Evolutionary conservation across 2,888 invertebrate species (phyloP), one percentile per base, ranked within the genome.

Genomic region (Marronus borbonicus): DNA sequence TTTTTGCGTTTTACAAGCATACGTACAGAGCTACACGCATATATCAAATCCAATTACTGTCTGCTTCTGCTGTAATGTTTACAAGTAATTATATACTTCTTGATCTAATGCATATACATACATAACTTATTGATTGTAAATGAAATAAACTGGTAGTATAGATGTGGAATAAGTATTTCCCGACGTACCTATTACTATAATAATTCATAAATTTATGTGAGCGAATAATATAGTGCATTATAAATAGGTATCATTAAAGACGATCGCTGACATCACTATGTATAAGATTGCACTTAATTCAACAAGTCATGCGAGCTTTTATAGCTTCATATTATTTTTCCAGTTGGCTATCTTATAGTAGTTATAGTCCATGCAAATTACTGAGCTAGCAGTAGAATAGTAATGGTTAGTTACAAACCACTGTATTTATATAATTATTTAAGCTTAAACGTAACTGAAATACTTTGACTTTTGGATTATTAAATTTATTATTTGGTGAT

Each of bases 221-320:
- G 55, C 20, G 55, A 58, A 58, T 58, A 58, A 58, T 58, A 58
- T 58, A 58, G 55, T 58, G 55, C 55, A 58, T 58, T 58, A 58
- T 58, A 58, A 58, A 20, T 58, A 58, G 20, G 20, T 58, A 58
- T 58, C 55, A 58, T 58, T 58, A 58, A 58, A 58, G 55, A 58
- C 55, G 55, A 58, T 58, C 20, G 55, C 55, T 58, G 55, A 58
- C 55, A 58, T 24, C 55, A 58, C 55, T 58, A 20, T 24, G 20
- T 58, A 58, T 58, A 58, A 58, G 55, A 58, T 58, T 58, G 55
- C 55, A 58, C 17, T 58, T 58, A 58, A 58, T 58, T 58, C 55
- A 58, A 20, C 17, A 58, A 58, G 55, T 20, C 55, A 58, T 58
- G 55, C 55, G 55, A 58, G 55, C 55, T 58, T 58, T 58, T 58